A percentile compares a stretch with the other conserved stretches of the same genome.
Conservation (phyloP, 2,113 vertebrate species). For the Chamaetylas fuelleborni region DNA sequence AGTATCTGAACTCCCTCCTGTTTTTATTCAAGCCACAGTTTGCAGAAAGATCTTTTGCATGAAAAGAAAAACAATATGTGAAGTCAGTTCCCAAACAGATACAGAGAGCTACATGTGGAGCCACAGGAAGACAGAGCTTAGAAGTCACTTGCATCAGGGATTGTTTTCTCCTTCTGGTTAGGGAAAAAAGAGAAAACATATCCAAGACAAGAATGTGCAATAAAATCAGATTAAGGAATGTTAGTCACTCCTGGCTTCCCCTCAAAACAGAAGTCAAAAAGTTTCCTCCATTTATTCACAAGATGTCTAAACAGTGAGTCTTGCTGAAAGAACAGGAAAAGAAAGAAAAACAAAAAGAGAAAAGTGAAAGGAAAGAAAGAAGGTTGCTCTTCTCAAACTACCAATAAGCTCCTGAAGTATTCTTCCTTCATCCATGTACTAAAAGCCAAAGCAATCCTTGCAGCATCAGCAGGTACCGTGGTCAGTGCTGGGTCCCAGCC, state of each 20-base stretch:
- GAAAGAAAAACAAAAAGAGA: neutral
- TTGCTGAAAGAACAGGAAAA: neutral
- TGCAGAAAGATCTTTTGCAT: neutral
- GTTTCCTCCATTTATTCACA: conserved; percentile 50
- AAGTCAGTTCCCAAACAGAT: conserved; percentile 18
- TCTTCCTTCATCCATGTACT: neutral
- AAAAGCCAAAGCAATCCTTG: conserved; percentile 19
- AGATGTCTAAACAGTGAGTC: conserved; percentile 22
- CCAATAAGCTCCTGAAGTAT: neutral
- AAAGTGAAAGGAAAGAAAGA: neutral
- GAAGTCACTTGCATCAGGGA: conserved; percentile 9
- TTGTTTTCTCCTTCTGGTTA: conserved; percentile 21
- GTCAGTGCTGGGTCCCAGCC: neutral
- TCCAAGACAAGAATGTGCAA: conserved; percentile 49
- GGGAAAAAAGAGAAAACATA: conserved; percentile 29
- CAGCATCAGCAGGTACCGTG: neutral
- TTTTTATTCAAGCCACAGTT: conserved; percentile 38
- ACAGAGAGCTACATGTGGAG: neutral
- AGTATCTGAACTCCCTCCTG: conserved; percentile 25
- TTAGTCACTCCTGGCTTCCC: conserved; percentile 60
- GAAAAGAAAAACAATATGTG: conserved; percentile 16
- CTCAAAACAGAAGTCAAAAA: conserved; percentile 65
- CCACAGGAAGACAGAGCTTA: conserved; percentile 24
- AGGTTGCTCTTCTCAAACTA: neutral
- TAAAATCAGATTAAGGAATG: conserved; percentile 56